These are phyloP conservation scores for Tryphoninae sp. DNA, from an alignment of 2,888 invertebrate species.

Conservation along the genomic window DNA sequence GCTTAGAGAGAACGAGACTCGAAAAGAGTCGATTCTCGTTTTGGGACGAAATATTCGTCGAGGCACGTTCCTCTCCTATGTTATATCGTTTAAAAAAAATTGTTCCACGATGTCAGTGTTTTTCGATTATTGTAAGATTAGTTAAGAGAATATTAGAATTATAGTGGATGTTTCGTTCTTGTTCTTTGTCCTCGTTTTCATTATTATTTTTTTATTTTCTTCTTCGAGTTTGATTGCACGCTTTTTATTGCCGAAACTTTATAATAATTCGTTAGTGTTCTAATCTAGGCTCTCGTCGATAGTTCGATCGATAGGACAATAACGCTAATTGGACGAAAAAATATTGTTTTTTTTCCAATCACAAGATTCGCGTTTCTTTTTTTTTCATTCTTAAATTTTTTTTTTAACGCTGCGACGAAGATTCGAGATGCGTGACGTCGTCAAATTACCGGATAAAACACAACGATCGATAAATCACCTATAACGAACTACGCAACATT, in stretches of 20 bases:
- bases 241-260: conserved; percentile 32
- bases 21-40: conserved; percentile 13
- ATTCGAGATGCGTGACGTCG: conserved; percentile 61
- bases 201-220: neutral
- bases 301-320: conserved; percentile 24
- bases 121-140: conserved; percentile 14
- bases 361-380: neutral
- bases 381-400: conserved; percentile 9
- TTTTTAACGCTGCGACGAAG: conserved; percentile 14
- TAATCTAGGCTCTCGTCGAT: conserved; percentile 21
- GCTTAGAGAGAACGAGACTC: neutral
- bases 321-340: conserved; percentile 37
- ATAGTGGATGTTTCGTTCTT: conserved; percentile 22
- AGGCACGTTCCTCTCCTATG: conserved; percentile 44
- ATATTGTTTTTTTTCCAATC: conserved; percentile 21
- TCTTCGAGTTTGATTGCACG: conserved; percentile 32
- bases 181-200: neutral
- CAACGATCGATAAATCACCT: conserved; percentile 52
- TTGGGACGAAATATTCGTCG: conserved; percentile 43
- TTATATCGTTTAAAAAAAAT: conserved; percentile 50
- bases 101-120: conserved; percentile 38
- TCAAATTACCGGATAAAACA: conserved; percentile 21
- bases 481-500: conserved; percentile 64
- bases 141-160: conserved; percentile 29
- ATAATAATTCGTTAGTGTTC: conserved; percentile 13